phyloP scores from a whole-genome alignment of 2,113 vertebrate species.

The Chitala chitala region DNA sequence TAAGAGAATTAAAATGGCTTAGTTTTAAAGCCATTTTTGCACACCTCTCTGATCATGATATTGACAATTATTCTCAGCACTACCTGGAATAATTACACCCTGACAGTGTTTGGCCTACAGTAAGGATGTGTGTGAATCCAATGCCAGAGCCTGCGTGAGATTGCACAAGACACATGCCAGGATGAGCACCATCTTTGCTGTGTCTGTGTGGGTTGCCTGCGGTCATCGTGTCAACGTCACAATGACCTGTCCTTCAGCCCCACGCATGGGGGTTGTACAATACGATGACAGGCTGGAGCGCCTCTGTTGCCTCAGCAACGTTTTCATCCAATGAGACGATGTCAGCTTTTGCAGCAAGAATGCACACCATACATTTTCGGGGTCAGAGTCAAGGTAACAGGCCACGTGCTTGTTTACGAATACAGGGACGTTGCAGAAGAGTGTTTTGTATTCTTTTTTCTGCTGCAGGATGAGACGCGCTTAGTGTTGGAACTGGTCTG shows the following conservation, averaged over 20 bases:
- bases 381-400: neutral
- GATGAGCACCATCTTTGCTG: neutral
- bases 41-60: neutral
- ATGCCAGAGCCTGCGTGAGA: neutral
- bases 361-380: neutral
- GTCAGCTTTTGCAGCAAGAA: neutral
- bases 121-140: neutral
- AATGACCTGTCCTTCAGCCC: neutral
- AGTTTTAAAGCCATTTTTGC: neutral
- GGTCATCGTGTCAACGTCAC: neutral
- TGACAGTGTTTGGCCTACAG: neutral
- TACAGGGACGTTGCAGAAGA: neutral
- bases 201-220: neutral
- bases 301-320: neutral
- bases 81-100: neutral
- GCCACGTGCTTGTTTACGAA: neutral
- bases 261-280: neutral
- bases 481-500: no score
- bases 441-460: neutral
- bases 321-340: neutral
- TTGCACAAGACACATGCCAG: neutral
- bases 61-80: constrained; percentile 2
- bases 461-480: neutral
- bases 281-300: neutral
- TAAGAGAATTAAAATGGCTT: neutral